phyloP scores from a whole-genome alignment of 2,797 vertebrate genomes.

The Morelia viridis region DNA sequence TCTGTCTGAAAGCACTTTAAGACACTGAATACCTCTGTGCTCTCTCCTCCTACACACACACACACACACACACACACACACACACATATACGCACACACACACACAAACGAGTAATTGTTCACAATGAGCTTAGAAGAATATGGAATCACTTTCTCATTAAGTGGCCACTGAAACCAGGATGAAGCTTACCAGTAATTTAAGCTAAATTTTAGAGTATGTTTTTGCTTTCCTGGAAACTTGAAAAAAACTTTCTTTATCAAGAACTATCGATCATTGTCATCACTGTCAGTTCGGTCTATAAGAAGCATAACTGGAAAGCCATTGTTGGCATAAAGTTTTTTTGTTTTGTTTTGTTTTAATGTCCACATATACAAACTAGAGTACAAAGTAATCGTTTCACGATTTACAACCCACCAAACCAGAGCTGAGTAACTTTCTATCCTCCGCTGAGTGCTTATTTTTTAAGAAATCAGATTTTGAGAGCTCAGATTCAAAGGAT shows the following conservation, averaged over 20 bases:
- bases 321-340: background rate
- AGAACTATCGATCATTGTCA: too few species aligned
- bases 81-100: background rate
- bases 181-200: constrained; percentile 22
- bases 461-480: background rate
- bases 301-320: background rate
- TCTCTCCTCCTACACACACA: background rate
- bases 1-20: constrained; percentile 7
- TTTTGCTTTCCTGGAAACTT: background rate
- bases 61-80: background rate
- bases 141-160: background rate
- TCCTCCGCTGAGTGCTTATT: background rate
- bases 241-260: background rate
- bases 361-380: background rate
- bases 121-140: background rate
- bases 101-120: background rate
- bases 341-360: background rate
- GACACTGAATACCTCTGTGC: background rate
- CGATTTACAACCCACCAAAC: too few species aligned
- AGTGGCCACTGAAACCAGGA: background rate
- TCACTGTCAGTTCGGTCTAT: background rate
- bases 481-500: background rate
- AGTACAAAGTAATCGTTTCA: background rate
- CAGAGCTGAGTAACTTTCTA: background rate
- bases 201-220: background rate